A percentile compares a stretch with the other conserved stretches of the same genome.
Evolutionary conservation across 1,140 invertebrate genomes (phyloP).

Genomic region (Atta cephalotes): DNA sequence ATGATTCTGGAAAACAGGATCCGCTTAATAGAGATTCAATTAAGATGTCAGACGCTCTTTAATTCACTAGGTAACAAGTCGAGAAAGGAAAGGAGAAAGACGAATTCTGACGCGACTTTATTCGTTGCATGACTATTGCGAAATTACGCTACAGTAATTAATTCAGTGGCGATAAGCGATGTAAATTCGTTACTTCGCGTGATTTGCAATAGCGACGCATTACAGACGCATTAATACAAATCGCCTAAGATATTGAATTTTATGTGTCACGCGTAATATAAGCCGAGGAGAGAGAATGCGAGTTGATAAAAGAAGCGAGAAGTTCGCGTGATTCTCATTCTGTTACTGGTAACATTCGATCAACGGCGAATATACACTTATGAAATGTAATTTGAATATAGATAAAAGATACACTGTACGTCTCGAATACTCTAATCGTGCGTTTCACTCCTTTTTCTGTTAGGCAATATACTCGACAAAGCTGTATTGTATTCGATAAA

Average conservation of each 20-base stretch:
- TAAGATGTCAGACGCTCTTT: slow-evolving; percentile 61
- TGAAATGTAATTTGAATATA: slow-evolving; percentile 49
- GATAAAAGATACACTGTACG: slow-evolving; percentile 35
- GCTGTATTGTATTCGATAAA: slow-evolving; percentile 59
- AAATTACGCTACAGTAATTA: slow-evolving; percentile 53
- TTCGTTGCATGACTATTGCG: slow-evolving; percentile 30
- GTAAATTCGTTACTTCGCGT: background rate
- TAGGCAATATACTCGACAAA: slow-evolving; percentile 34
- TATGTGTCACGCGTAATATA: background rate
- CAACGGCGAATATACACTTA: slow-evolving; percentile 46
- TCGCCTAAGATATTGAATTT: slow-evolving; percentile 29
- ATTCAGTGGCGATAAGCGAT: slow-evolving; percentile 11
- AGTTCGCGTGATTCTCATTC: slow-evolving; percentile 55
- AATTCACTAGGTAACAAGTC: slow-evolving; percentile 45
- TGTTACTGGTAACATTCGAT: slow-evolving; percentile 57
- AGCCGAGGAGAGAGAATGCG: background rate
- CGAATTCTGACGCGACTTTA: slow-evolving; percentile 42
- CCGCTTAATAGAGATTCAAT: slow-evolving; percentile 65
- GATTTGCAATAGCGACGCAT: background rate
- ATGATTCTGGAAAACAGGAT: slow-evolving; percentile 63
- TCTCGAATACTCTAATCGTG: slow-evolving; percentile 5
- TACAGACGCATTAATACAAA: background rate
- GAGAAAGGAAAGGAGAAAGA: background rate
- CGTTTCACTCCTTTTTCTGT: slow-evolving; percentile 11
- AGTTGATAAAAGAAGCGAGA: background rate